phyloP scores from a whole-genome alignment of 2,797 vertebrate species.

The Propithecus deckenii region DNA sequence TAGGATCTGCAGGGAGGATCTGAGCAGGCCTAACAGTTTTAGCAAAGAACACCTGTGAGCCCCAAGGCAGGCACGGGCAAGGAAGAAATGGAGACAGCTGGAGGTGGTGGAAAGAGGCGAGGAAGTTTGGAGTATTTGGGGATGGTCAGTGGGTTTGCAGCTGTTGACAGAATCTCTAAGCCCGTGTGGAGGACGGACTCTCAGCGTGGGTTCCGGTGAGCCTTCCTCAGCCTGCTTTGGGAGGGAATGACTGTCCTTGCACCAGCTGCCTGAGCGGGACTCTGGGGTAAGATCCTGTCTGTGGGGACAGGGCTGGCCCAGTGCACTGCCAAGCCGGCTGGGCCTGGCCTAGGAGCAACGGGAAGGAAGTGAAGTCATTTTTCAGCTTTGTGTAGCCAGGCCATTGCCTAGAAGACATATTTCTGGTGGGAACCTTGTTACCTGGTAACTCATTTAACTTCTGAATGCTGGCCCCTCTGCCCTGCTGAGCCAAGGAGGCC shows the following conservation, averaged over 20 bases:
- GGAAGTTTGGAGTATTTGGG: neutral
- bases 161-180: neutral
- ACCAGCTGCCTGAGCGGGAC: too few relatives aligned
- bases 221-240: accelerated
- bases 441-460: conserved; percentile 15
- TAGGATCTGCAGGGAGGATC: too few relatives aligned
- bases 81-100: neutral
- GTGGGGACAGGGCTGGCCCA: neutral
- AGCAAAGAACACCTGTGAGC: neutral
- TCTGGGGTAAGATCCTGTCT: neutral
- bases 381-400: neutral
- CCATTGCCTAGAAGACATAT: neutral
- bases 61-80: accelerated
- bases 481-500: neutral
- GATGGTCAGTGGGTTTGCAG: neutral
- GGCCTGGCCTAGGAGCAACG: neutral
- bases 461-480: neutral
- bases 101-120: neutral
- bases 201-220: accelerated
- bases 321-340: neutral
- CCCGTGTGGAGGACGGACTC: neutral
- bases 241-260: neutral
- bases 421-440: conserved; percentile 17
- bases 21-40: neutral
- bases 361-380: conserved; percentile 22